Evolutionary conservation across 1,140 invertebrate genomes (phyloP).

Genomic region (Cydia splendana): DNA sequence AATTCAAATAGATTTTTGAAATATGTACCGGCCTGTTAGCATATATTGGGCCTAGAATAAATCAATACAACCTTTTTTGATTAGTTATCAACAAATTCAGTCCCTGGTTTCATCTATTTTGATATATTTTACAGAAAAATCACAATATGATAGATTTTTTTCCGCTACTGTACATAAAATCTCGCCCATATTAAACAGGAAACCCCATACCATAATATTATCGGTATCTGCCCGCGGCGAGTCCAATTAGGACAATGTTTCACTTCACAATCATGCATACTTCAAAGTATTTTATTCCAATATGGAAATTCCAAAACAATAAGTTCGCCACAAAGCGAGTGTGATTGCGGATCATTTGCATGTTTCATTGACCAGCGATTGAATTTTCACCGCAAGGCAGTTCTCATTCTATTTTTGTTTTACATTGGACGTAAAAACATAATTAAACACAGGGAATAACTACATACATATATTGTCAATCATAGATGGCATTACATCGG

Average conservation of each 20-base stretch:
- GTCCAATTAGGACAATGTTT: slow-evolving; percentile 9
- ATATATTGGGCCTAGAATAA: no score
- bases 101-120: no score
- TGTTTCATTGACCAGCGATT: slow-evolving; percentile 20
- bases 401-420: slow-evolving; percentile 6
- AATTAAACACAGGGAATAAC: neutral
- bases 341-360: slow-evolving; percentile 27
- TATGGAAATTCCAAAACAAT: slow-evolving; percentile 14
- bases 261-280: neutral
- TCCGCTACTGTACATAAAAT: no score
- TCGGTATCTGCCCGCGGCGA: neutral
- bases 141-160: no score
- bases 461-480: no score
- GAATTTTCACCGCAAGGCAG: slow-evolving; percentile 3
- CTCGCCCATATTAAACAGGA: neutral
- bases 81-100: no score
- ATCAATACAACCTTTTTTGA: no score
- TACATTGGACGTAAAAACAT: slow-evolving; percentile 1
- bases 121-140: no score
- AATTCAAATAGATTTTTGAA: no score
- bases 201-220: neutral
- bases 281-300: neutral
- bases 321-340: neutral
- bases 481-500: no score
- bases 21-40: no score